Conservation (phyloP, 2,888 invertebrate species). For the Eilema caniola region DNA sequence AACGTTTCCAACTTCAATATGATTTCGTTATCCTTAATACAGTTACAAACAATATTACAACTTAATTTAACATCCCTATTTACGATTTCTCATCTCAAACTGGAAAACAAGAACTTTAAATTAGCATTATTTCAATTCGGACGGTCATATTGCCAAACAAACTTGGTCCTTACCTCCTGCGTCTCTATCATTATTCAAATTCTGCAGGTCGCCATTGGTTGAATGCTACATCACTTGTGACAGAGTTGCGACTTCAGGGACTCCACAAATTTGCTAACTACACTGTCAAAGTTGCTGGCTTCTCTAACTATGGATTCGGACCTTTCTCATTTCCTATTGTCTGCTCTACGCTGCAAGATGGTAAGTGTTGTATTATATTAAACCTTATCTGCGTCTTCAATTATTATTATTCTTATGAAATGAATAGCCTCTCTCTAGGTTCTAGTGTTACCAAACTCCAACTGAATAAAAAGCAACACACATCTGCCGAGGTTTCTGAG, state of each 20-base stretch:
- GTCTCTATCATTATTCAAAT: conserved; percentile 50
- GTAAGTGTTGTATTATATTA: conserved; percentile 77
- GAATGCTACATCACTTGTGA: conserved; percentile 89
- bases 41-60: conserved; percentile 11
- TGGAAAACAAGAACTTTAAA: conserved; percentile 7
- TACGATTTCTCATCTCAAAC: conserved; percentile 2
- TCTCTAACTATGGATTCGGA: conserved; percentile 94
- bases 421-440: not conserved
- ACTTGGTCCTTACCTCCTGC: conserved; percentile 30
- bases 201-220: conserved; percentile 78
- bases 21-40: not conserved
- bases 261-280: conserved; percentile 95
- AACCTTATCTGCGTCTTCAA: not conserved
- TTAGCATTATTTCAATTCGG: conserved; percentile 27
- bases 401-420: not conserved
- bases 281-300: conserved; percentile 94
- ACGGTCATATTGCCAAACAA: conserved; percentile 31
- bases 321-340: conserved; percentile 92
- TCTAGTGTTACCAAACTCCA: not conserved
- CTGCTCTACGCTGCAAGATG: conserved; percentile 94
- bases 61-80: conserved; percentile 9
- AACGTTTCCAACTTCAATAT: not conserved
- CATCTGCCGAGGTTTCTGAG: not conserved
- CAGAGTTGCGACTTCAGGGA: conserved; percentile 92
- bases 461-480: not conserved